Base-by-base conservation (phyloP, 2,888 invertebrate species). In the Corbicula japonica region DNA sequence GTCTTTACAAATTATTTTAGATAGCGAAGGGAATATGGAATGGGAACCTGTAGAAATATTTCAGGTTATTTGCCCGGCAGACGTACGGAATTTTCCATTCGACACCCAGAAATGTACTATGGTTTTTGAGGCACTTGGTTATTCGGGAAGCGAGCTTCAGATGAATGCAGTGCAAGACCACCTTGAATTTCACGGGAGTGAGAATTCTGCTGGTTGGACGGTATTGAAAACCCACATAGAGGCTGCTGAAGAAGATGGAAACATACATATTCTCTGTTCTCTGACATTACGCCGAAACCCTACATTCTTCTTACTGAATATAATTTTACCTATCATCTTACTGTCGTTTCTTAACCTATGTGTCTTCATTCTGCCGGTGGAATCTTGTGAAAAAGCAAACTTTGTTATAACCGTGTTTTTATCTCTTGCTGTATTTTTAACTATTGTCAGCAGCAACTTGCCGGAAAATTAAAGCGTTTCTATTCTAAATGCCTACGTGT, bases 341-440 rank as follows among this genome's bases (percentile, higher is more conserved):
- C 58, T 81, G 0, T 69, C 79, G 1, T 62, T 79, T n/a, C 35
- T 82, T 69, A 84, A 84, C 48, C 62, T 80, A n/a, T 84, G 74
- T 48, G 82, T 84, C 0, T 84, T 82, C 38, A 50, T 82, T 3
- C 58, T 84, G 2, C 84, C 84, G 2, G 79, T 81, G 0, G 48
- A 71, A 28, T 77, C 78, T 0, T 78, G 81, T 10, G 84, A 84
- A 56, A 78, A 80, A 60, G 76, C 68, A 2, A 77, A 80, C 30
- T 84, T 80, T 50, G 79, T 77, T 8, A 72, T 84, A 8, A 84
- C 84, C 0, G 75, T 84, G 34, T 79, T 84, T 48, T 61, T 84
- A 23, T 76, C 81, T 0, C 54, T 81, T 28, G 76, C 84, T 21
- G 84, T 84, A 2, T 84, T 79, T 60, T 50, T 84, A 23, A 80